phyloP scores from a whole-genome alignment of 2,113 vertebrate genomes.

The Hyaena hyaena region DNA sequence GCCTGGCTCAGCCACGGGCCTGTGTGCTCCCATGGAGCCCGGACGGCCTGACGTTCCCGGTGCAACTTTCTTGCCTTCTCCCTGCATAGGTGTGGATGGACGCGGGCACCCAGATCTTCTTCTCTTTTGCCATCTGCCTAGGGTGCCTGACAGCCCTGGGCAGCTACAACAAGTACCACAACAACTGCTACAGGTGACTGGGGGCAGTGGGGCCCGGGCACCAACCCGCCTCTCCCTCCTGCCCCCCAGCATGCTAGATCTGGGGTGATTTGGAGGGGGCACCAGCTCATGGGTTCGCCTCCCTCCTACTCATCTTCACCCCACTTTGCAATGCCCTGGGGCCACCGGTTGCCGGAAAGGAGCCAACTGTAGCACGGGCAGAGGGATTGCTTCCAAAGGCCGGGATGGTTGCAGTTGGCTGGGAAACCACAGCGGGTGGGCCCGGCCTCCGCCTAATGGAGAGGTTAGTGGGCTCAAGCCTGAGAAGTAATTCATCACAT shows the following conservation, averaged over 20 bases:
- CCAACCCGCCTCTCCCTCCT: rapidly evolving
- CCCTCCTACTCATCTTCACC: neutral
- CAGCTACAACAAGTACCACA: conserved; percentile 98
- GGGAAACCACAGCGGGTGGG: neutral
- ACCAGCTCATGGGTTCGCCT: neutral
- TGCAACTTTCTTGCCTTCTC: conserved; percentile 68
- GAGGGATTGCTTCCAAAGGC: neutral
- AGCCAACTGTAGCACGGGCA: neutral
- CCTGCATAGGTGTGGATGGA: conserved; percentile 95
- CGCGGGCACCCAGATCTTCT: conserved; percentile 96
- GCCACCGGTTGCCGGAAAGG: neutral
- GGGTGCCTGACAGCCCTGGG: conserved; percentile 95
- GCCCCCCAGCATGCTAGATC: neutral
- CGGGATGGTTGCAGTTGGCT: too few species aligned
- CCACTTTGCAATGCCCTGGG: neutral
- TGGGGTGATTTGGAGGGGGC: neutral
- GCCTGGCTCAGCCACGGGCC: neutral
- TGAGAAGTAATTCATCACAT: neutral
- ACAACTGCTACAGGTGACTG: conserved; percentile 95
- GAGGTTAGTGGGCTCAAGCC: neutral
- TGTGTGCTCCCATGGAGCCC: neutral
- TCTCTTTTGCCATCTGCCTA: conserved; percentile 95
- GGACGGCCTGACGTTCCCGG: neutral
- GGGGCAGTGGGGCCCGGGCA: neutral
- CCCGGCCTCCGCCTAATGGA: too few species aligned